Conservation (phyloP, 2,113 vertebrate species). For the Cettia cetti region DNA sequence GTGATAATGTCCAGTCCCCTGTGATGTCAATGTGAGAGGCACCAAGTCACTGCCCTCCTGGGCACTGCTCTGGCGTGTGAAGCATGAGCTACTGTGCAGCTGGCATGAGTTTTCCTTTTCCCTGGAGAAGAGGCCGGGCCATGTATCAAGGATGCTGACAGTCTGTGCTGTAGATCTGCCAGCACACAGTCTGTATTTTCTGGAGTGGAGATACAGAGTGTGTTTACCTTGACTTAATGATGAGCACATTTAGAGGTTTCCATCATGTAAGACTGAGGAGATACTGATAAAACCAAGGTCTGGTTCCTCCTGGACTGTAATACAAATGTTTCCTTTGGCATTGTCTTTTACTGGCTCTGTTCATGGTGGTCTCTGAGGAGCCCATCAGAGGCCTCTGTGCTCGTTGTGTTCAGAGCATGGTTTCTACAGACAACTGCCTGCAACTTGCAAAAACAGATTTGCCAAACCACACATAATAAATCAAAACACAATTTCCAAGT, state of each 20-base stretch:
- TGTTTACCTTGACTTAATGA: slow-evolving; percentile 3
- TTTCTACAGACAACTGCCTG: slow-evolving; percentile 41
- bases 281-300: slow-evolving; percentile 47
- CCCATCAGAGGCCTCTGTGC: slow-evolving; percentile 9
- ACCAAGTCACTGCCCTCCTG: background rate
- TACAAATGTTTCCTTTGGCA: slow-evolving; percentile 59
- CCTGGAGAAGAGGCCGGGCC: background rate
- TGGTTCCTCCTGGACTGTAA: slow-evolving; percentile 18
- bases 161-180: background rate
- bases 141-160: background rate
- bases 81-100: background rate
- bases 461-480: slow-evolving; percentile 54
- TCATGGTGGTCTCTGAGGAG: slow-evolving; percentile 1
- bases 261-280: background rate
- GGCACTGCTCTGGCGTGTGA: background rate
- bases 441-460: slow-evolving; percentile 35
- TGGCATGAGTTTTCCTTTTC: background rate
- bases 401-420: background rate
- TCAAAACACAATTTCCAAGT: slow-evolving; percentile 55
- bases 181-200: background rate
- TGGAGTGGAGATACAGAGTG: background rate
- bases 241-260: background rate
- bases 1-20: background rate
- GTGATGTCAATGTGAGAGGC: background rate
- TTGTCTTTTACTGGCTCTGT: slow-evolving; percentile 4